Percentiles rank a stretch among this genome's conserved stretches.
Conservation (phyloP, 2,113 vertebrate species). For the Megalops atlanticus region DNA sequence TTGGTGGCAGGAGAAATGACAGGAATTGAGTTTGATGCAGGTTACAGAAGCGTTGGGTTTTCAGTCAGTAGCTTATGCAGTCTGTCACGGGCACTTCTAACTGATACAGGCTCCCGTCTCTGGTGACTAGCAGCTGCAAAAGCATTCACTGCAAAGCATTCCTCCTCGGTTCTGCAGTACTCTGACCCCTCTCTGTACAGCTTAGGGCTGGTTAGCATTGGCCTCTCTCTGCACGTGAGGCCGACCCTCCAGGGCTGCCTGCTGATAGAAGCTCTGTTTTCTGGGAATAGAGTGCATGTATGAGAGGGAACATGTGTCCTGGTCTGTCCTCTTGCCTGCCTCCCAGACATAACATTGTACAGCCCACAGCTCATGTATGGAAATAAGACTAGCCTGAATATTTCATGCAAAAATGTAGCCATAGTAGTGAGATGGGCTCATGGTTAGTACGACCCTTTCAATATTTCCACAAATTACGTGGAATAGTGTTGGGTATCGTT, state of each 20-base stretch:
- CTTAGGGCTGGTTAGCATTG: conserved; percentile 49
- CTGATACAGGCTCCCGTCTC: conserved; percentile 35
- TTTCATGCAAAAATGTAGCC: not conserved
- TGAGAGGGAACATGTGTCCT: no score
- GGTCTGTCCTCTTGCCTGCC: no score
- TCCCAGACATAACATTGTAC: no score
- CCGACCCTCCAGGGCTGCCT: no score
- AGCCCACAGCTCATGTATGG: not conserved
- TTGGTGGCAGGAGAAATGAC: no score
- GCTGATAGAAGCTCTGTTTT: no score
- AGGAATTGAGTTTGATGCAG: not conserved
- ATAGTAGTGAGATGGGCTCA: not conserved
- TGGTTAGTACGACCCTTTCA: not conserved
- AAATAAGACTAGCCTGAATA: not conserved
- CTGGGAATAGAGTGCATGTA: no score
- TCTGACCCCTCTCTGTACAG: conserved; percentile 39
- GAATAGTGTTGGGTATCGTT: conserved; percentile 43
- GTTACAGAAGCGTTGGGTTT: no score
- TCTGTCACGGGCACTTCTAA: no score
- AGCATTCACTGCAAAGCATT: conserved; percentile 50
- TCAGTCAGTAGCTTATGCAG: no score
- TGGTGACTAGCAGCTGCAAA: conserved; percentile 44
- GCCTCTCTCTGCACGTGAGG: not conserved
- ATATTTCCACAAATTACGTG: conserved; percentile 38
- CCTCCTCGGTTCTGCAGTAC: conserved; percentile 37